These are phyloP conservation scores for Drosophila ironensis DNA, from an alignment of 1,140 invertebrate species.

Conservation along the genomic window DNA sequence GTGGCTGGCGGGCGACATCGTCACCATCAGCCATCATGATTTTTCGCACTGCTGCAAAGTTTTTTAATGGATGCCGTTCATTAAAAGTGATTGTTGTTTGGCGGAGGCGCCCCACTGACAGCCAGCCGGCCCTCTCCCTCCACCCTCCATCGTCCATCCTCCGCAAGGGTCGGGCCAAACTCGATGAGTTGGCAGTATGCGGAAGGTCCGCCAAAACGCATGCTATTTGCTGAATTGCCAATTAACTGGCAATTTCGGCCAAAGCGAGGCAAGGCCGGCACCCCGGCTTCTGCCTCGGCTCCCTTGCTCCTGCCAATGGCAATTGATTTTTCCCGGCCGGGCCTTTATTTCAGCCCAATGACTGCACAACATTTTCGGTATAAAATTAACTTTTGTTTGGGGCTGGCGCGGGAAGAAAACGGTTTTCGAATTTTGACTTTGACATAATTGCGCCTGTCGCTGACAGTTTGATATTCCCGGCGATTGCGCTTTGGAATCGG, in stretches of 20 bases:
- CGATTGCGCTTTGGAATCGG: no score
- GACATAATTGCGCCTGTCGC: constrained; percentile 51
- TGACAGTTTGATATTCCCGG: constrained; percentile 49
- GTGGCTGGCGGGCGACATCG: constrained; percentile 55
- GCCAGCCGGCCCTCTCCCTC: not conserved
- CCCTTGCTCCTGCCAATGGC: not conserved
- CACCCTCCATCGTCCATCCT: no score
- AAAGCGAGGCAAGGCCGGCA: constrained; percentile 21
- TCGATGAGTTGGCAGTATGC: constrained; percentile 64
- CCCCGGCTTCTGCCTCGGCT: not conserved
- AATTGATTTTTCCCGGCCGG: constrained; percentile 48
- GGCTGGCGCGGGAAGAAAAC: constrained; percentile 4
- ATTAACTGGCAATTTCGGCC: constrained; percentile 70
- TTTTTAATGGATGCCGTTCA: constrained; percentile 79
- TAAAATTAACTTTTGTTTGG: constrained; percentile 50
- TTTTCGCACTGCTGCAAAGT: constrained; percentile 61
- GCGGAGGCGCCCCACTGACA: not conserved
- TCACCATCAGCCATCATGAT: constrained; percentile 45
- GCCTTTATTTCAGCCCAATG: constrained; percentile 38
- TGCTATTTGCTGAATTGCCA: constrained; percentile 74
- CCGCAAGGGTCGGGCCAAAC: constrained; percentile 12
- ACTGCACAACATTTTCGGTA: constrained; percentile 43
- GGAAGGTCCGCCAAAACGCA: constrained; percentile 51
- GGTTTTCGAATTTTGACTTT: constrained; percentile 39
- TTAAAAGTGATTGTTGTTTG: constrained; percentile 80